These are phyloP conservation scores for Labeo catla DNA, from an alignment of 2,113 vertebrate species.

Conservation along the genomic window DNA sequence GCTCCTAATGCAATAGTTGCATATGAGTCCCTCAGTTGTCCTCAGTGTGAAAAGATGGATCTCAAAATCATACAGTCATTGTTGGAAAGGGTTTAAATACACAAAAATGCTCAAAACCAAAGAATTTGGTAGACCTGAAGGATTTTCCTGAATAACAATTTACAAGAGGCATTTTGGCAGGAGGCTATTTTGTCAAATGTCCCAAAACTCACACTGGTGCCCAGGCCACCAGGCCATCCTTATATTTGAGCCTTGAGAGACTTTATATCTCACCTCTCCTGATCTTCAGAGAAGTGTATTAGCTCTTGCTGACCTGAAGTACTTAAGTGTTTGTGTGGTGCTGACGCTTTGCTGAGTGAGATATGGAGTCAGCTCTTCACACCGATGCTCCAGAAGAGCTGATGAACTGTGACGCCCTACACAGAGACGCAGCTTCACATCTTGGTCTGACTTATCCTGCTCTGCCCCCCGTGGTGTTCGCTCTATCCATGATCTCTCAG, in stretches of 20 bases:
- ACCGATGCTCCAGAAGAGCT: constrained; percentile 14
- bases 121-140: too few species aligned
- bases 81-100: too few species aligned
- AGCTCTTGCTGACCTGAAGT: constrained; percentile 17
- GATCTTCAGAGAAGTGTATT: background rate
- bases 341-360: constrained; percentile 48
- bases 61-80: too few species aligned
- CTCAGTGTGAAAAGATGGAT: too few species aligned
- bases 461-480: background rate
- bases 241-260: background rate
- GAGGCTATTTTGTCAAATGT: background rate
- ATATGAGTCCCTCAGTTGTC: too few species aligned
- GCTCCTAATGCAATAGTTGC: too few species aligned
- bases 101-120: too few species aligned
- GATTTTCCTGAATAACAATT: too few species aligned
- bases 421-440: background rate
- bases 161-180: background rate
- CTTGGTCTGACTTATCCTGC: constrained; percentile 11
- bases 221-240: background rate
- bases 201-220: background rate
- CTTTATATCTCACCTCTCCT: background rate
- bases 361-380: constrained; percentile 29
- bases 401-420: constrained; percentile 36
- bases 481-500: constrained; percentile 19
- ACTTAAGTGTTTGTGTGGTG: background rate